Base-by-base conservation (phyloP, 2,113 vertebrate genomes). In the Pheucticus melanocephalus region DNA sequence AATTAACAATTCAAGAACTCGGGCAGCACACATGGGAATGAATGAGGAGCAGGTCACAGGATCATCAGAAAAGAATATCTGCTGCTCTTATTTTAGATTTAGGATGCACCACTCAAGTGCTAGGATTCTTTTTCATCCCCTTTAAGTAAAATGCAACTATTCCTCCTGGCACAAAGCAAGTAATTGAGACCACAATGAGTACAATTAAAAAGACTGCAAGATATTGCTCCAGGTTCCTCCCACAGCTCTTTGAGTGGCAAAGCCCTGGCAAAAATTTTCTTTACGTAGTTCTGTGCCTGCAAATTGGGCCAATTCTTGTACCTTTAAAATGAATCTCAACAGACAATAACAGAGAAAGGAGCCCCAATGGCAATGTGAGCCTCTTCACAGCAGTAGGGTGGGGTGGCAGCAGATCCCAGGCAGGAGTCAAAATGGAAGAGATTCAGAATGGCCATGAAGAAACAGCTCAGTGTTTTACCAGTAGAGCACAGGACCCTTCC, bases 391-490 rank as follows among this genome's bases (percentile, higher is more conserved):
- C 1, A 44, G 17, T 1, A 12, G 4, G 11, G 12, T 66, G 27
- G 42, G 35, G 53, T 40, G 22, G 73, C 14, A 37, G 3, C 51
- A 63, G 64, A 5, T 16, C 57, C 63, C 24, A 31, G 7, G 47
- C 17, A n/a, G 1, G 37, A 63, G 9, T 7, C 0, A 0, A 63
- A 66, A 79, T 4, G 9, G 22, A 22, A 88, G 13, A 61, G 5
- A 5, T 45, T 84, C 28, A 65, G 12, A 33, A 9, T 27, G 48
- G 21, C 12, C 13, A 3, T 11, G 65, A 47, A 10, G 27, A 60
- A 80, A 39, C 21, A 42, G 8, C 47, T 61, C 31, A 71, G 24
- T 27, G 25, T 59, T 82, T 85, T 40, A 45, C 17, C 47, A 79
- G 12, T 1, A 44, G 54, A 57, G 37, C 42, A 54, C 28, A 15